Percentiles rank a stretch among this genome's conserved stretches.
These are phyloP conservation scores for Eudemis profundana DNA, from an alignment of 2,888 invertebrate genomes.

Conservation along the genomic window DNA sequence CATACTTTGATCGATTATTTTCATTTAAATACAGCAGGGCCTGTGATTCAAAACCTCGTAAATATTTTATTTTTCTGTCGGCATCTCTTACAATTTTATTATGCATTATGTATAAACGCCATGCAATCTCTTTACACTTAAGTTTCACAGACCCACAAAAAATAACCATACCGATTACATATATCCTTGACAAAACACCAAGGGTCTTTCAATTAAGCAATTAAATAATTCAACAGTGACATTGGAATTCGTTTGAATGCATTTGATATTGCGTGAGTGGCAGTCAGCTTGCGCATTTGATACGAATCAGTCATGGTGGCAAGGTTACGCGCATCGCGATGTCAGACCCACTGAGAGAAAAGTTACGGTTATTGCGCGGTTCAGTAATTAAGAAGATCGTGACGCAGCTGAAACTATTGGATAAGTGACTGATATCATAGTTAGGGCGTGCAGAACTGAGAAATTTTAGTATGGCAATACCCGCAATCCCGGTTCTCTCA, in stretches of 20 bases:
- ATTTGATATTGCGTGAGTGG: conserved; percentile 50
- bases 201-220: conserved; percentile 42
- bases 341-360: conserved; percentile 17
- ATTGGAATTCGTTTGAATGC: conserved; percentile 54
- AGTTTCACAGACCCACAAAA: neutral
- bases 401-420: no score
- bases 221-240: conserved; percentile 57
- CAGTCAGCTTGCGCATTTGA: conserved; percentile 53
- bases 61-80: conserved; percentile 21
- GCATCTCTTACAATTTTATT: conserved; percentile 1
- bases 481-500: no score
- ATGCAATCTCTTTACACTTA: neutral
- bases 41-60: conserved; percentile 6
- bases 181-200: conserved; percentile 13
- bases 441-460: no score
- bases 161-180: neutral
- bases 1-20: conserved; percentile 23
- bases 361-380: conserved; percentile 2
- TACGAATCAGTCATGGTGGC: conserved; percentile 61
- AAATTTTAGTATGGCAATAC: no score
- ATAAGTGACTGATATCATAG: no score
- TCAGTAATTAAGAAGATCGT: neutral
- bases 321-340: conserved; percentile 59
- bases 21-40: neutral
- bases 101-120: conserved; percentile 23